Base-by-base conservation (phyloP, 2,113 vertebrate genomes). In the Epinephelus moara region DNA sequence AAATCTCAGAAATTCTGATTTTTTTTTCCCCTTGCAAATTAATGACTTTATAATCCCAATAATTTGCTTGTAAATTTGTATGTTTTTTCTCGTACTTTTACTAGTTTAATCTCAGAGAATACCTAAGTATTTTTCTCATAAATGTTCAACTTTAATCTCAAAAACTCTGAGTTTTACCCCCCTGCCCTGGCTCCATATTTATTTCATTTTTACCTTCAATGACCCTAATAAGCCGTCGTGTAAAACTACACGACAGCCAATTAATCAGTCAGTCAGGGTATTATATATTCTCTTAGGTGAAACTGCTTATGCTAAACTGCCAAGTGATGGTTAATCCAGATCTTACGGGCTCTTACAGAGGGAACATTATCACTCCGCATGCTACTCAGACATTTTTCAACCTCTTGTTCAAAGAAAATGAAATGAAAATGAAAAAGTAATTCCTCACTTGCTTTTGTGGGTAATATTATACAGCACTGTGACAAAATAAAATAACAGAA, bases 401-500 rank as follows among this genome's bases (percentile, higher is more conserved):
- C 9, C 30, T 19, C 27, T 61, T 17, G 17, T 30, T 19, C 9
- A 50, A 55, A 53, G 2, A 55, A 10, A 17, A 12, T 56, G 0
- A 10, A 70, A 53, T 27, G 27, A 27, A 27, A 25, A 50, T 21
- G 1, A 42, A 53, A 30, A 23, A 13, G 18, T 19, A 60, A 52
- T n/a, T 2, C 4, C 53, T 33, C 13, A 62, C 37, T 57, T 49
- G 47, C 15, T 14, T 14, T 17, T 4, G 68, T 25, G 14, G 12
- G 33, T 3, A 17, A 4, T 23, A 50, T 13, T 37, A 64, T 45
- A 75, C 1, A 15, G n/a, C 18, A 53, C 19, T 23, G 37, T 40
- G 47, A 56, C 27, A 15, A 62, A 71, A 72, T 19, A 4, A n/a
- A 66, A 21, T 14, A 71, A 53, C 52, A 53, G 15, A 81, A 67